A percentile compares a stretch with the other conserved stretches of the same genome.
Evolutionary conservation across 1,140 invertebrate genomes (phyloP).

Genomic region (Colletes gigas): DNA sequence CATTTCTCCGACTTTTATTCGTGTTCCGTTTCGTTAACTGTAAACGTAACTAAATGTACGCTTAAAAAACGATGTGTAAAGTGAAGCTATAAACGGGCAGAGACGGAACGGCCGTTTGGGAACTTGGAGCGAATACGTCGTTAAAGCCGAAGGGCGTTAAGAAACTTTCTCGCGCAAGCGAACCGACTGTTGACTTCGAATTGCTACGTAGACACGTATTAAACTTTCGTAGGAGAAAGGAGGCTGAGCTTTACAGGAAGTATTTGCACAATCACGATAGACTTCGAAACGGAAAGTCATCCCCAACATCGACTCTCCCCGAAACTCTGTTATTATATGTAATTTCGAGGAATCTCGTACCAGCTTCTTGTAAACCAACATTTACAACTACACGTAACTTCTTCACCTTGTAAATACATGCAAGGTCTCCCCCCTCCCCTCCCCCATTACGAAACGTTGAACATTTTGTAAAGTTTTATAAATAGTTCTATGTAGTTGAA

Average conservation of each 20-base stretch:
- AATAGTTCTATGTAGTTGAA: conserved; percentile 69
- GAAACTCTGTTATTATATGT: conserved; percentile 14
- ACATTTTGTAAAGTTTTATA: conserved; percentile 69
- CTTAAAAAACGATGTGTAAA: not conserved
- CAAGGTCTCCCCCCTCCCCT: conserved; percentile 26
- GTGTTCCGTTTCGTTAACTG: not conserved
- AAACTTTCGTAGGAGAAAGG: conserved; percentile 7
- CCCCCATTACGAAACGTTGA: conserved; percentile 58
- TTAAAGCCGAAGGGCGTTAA: not conserved
- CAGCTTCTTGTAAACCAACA: conserved; percentile 54
- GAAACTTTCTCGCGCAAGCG: not conserved
- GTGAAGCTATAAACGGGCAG: not conserved
- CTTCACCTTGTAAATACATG: conserved; percentile 59
- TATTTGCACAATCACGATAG: conserved; percentile 53
- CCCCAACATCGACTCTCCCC: conserved; percentile 34
- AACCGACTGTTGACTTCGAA: conserved; percentile 5
- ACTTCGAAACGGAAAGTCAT: conserved; percentile 33
- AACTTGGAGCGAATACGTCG: not conserved
- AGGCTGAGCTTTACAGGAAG: conserved; percentile 26
- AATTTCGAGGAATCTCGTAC: not conserved
- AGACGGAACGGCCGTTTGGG: not conserved
- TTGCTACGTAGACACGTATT: conserved; percentile 2
- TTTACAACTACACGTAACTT: conserved; percentile 50
- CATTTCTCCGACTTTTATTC: conserved; percentile 17
- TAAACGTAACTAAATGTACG: conserved; percentile 5